Evolutionary conservation across 2,888 invertebrate genomes (phyloP), one percentile per base, ranked within the genome.

Genomic region (Kuschelorhynchus macadamiae): DNA sequence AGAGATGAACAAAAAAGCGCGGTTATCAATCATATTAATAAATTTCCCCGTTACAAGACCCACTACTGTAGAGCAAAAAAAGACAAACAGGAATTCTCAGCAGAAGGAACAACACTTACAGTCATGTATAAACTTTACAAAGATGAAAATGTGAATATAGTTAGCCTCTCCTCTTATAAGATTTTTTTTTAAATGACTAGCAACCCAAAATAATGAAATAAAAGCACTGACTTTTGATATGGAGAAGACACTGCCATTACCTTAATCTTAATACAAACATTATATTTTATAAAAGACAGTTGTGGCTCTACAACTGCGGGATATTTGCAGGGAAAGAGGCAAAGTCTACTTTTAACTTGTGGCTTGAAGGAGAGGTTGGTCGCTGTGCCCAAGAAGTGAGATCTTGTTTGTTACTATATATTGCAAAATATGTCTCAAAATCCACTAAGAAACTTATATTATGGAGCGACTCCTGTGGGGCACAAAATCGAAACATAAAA

Each of bases 181-280:
- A 52, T 32, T 50, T 65, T 33, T 57, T 50, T 53, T 39, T 65
- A 50, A 20, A 9, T 30, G 47, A 66, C n/a, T 66, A 50, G 30
- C 52, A 41, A 50, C 25, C 39, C 30, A 50, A 52, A 42, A 59
- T 32, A 53, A 16, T 18, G 33, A 59, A 50, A 64, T 70, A 86
- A 85, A 50, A n/a, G n/a, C n/a, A n/a, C n/a, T n/a, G n/a, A n/a
- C n/a, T n/a, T n/a, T n/a, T n/a, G n/a, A n/a, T n/a, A n/a, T n/a
- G n/a, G n/a, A n/a, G n/a, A n/a, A n/a, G n/a, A n/a, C 85, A 81
- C 74, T 69, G 4, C 62, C 69, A 7, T 30, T 70, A 25, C 67
- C 69, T 42, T 42, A n/a, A 63, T 8, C 44, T 70, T n/a, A 53
- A 20, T 21, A 71, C 66, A 20, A 74, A 74, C 47, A 62, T 76